phyloP scores from a whole-genome alignment of 2,113 vertebrate species.

The Cariama cristata region DNA sequence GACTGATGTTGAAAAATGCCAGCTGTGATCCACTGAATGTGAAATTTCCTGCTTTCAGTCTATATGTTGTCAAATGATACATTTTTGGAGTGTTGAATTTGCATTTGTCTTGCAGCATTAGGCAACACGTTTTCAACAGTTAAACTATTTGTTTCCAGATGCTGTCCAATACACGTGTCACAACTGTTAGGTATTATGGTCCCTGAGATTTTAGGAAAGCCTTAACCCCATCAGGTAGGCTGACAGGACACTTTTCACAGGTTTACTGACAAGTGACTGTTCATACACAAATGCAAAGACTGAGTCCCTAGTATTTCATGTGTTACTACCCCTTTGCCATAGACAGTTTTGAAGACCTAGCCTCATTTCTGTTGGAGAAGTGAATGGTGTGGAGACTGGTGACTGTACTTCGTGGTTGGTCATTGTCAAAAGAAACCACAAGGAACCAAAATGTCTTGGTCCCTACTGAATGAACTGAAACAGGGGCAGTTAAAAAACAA shows the following conservation, averaged over 20 bases:
- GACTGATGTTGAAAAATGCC: neutral
- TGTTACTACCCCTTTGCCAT: neutral
- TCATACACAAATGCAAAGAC: neutral
- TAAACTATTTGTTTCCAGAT: neutral
- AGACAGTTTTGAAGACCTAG: neutral
- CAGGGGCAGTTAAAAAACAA: neutral
- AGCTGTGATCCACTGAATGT: neutral
- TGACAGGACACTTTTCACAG: neutral
- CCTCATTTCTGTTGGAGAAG: neutral
- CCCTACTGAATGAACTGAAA: neutral
- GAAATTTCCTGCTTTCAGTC: neutral
- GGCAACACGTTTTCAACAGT: neutral
- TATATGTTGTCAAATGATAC: neutral
- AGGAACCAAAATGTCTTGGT: neutral
- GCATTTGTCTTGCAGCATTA: neutral
- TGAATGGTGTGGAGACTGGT: neutral
- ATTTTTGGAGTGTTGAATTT: neutral
- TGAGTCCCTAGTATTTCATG: neutral
- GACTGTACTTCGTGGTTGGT: neutral
- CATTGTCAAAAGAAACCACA: neutral
- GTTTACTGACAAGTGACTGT: neutral
- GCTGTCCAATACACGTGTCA: fast-evolving
- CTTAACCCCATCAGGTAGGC: neutral
- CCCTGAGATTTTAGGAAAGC: neutral
- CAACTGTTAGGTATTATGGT: neutral